These are phyloP conservation scores for Nycticebus coucang DNA, from an alignment of 2,113 vertebrate species.

Conservation along the genomic window DNA sequence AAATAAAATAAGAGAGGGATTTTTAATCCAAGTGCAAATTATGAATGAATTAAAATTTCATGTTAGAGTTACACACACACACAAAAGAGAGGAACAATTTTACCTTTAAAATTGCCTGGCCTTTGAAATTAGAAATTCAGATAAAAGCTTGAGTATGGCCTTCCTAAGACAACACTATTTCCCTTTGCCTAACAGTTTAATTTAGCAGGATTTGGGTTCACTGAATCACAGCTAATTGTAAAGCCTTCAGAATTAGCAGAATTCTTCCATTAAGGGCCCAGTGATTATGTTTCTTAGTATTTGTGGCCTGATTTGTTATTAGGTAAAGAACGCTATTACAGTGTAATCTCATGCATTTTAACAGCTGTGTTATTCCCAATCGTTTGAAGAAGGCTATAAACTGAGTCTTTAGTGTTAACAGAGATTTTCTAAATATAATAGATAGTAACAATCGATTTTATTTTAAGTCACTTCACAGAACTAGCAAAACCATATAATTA, in stretches of 20 bases:
- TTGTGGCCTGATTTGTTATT: constrained; percentile 69
- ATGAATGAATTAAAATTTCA: not conserved
- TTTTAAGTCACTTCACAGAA: constrained; percentile 70
- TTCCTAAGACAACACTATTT: not conserved
- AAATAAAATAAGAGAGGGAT: not conserved
- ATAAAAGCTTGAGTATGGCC: not conserved
- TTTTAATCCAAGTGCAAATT: not conserved
- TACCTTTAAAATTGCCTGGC: constrained; percentile 3
- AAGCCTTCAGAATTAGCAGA: constrained; percentile 71
- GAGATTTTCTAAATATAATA: constrained; percentile 44
- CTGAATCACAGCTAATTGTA: constrained; percentile 68
- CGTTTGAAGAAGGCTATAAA: constrained; percentile 64
- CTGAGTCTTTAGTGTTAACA: constrained; percentile 32
- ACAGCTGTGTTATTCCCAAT: constrained; percentile 70
- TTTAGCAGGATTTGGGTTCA: constrained; percentile 51
- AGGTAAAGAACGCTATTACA: constrained; percentile 51
- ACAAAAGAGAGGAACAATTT: not conserved
- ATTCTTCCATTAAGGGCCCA: constrained; percentile 57
- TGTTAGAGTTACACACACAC: not conserved
- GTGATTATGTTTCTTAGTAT: constrained; percentile 70
- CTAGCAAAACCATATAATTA: constrained; percentile 22
- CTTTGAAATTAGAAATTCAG: constrained; percentile 26
- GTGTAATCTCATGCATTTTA: constrained; percentile 79
- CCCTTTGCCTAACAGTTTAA: constrained; percentile 66
- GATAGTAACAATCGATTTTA: constrained; percentile 50